These are phyloP conservation scores for Thamnophis elegans DNA, from an alignment of 2,797 vertebrate genomes.

Conservation along the genomic window DNA sequence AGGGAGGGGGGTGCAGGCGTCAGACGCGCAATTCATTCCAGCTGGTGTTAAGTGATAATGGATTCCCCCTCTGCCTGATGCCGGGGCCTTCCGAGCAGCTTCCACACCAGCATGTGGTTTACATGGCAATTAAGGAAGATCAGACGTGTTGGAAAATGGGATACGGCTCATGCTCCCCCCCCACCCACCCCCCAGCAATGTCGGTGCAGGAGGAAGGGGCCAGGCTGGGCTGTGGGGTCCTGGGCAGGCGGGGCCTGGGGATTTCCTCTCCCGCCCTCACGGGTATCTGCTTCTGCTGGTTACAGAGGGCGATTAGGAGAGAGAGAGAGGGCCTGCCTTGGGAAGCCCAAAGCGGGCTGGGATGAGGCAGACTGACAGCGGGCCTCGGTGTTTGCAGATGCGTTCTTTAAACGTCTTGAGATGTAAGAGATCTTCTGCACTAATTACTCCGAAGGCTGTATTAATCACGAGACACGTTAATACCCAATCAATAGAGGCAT, in stretches of 20 bases:
- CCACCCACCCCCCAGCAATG: not conserved
- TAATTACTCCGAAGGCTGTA: slow-evolving; percentile 72
- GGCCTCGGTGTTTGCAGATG: slow-evolving; percentile 67
- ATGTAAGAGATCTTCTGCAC: slow-evolving; percentile 68
- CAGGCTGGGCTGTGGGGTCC: not conserved
- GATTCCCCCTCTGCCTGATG: slow-evolving; percentile 15
- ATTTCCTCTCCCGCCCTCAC: not conserved
- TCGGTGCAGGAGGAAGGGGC: not conserved
- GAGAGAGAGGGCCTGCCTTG: slow-evolving; percentile 61
- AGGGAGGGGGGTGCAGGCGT: not conserved
- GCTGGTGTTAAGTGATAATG: slow-evolving; percentile 10
- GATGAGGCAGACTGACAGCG: slow-evolving; percentile 78
- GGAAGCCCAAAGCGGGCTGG: slow-evolving; percentile 78
- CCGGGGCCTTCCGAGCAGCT: slow-evolving; percentile 20
- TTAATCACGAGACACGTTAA: slow-evolving; percentile 74
- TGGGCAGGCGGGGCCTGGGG: not conserved
- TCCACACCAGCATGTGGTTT: not conserved
- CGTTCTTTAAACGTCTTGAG: slow-evolving; percentile 73
- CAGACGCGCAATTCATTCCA: not conserved
- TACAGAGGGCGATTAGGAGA: slow-evolving; percentile 70
- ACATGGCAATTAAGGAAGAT: slow-evolving; percentile 18
- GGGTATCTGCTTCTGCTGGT: slow-evolving; percentile 51
- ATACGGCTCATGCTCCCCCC: not conserved
- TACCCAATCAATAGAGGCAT: slow-evolving; percentile 72
- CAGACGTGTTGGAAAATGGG: slow-evolving; percentile 23